Percentiles rank a stretch among this genome's conserved stretches.
Evolutionary conservation across 2,888 invertebrate species (phyloP).

Genomic region (Sclerodermus sp.): DNA sequence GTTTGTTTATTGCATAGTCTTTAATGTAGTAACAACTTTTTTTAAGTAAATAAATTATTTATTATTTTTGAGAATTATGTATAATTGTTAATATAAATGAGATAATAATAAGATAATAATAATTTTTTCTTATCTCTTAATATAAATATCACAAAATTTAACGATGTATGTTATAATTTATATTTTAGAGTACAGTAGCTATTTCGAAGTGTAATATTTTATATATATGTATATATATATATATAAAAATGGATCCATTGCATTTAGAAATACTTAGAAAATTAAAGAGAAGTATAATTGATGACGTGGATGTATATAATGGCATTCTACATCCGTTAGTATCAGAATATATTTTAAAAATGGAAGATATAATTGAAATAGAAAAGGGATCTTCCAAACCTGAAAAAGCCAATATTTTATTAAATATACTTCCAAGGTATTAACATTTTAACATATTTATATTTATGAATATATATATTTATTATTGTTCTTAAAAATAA

Average conservation of each 20-base stretch:
- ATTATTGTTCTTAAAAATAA: not conserved
- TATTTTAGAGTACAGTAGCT: constrained; percentile 13
- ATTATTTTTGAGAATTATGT: not conserved
- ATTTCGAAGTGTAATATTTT: constrained; percentile 16
- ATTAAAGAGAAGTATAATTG: constrained; percentile 31
- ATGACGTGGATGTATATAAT: constrained; percentile 47
- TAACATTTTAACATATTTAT: constrained; percentile 9
- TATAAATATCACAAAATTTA: no score
- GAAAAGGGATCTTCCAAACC: constrained; percentile 25
- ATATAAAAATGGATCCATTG: constrained; percentile 35
- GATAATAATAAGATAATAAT: no score
- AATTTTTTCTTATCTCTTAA: no score
- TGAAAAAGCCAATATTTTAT: constrained; percentile 36
- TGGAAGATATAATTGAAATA: constrained; percentile 39
- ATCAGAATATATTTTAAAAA: constrained; percentile 36
- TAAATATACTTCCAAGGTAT: constrained; percentile 48
- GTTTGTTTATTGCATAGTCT: no score
- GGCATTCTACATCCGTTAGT: constrained; percentile 39
- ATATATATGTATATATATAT: not conserved
- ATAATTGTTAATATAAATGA: not conserved
- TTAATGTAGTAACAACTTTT: no score
- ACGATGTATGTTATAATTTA: no score
- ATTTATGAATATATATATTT: constrained; percentile 1
- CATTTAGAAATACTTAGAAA: constrained; percentile 37
- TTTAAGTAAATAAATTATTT: no score